Base-by-base conservation (phyloP, 1,140 invertebrate genomes). In the Saccostrea cuccullata region DNA sequence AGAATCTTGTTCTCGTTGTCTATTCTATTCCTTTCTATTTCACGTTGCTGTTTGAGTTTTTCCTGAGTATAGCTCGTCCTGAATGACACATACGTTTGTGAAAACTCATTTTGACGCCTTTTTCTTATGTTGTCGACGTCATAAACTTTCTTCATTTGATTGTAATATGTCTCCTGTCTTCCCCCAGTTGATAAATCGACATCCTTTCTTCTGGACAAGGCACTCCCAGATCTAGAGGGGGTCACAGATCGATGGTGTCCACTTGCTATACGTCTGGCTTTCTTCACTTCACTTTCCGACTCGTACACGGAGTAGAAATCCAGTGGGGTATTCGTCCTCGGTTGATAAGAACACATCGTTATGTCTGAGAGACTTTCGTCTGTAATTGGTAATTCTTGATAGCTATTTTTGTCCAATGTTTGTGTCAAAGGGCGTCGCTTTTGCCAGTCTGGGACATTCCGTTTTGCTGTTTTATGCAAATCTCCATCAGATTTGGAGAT, bases 261-360 rank as follows among this genome's bases (percentile, higher is more conserved):
- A 36, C 70, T 77, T 5, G 12, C 36, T 12, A 77, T 26, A 30
- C 70, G 70, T 13, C 70, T 23, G 15, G 30, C 30, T 26, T 30
- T 77, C 70, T 30, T 77, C 13, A 77, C 26, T 30, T 77, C 70
- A 77, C 30, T 30, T 9, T 23, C 23, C 13, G 26, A 30, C 23
- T 77, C 70, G 70, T 77, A 77, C 11, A 77, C 70, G 26, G 70
- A 13, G 15, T 77, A 30, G 30, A 77, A 77, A 36, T 77, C 70
- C 30, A 30, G 26, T 15, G 70, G 70, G 2, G 70, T 77, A 1
- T 77, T 77, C 11, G 70, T 77, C 30, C 70, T 26, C 5, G 70
- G 70, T 30, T 30, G 13, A 77, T 77, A 12, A 17, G 26, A 15
- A 73, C 26, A 26, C 70, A 77, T 77, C 23, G 67, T 30, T 30